Evolutionary conservation across 2,113 vertebrate species (phyloP).

Genomic region (Sapayoa aenigma): DNA sequence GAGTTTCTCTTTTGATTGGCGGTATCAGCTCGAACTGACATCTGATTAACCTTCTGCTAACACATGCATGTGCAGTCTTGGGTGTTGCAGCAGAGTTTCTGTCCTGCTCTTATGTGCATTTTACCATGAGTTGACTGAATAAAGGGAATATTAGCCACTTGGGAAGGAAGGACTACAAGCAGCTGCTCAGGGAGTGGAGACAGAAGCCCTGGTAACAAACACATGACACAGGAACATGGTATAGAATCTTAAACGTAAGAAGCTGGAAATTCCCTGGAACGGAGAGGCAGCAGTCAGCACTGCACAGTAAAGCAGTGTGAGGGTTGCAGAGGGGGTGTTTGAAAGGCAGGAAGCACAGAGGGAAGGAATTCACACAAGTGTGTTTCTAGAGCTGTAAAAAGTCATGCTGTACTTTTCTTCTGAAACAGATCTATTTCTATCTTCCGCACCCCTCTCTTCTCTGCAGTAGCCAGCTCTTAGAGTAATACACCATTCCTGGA

Average conservation of each 20-base stretch:
- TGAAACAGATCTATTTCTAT: neutral
- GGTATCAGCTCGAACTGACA: neutral
- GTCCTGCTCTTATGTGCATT: neutral
- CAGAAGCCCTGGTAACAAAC: neutral
- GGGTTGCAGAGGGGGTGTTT: conserved; percentile 3
- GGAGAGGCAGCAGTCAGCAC: neutral
- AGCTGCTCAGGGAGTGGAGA: neutral
- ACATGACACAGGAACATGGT: neutral
- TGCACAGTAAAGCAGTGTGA: neutral
- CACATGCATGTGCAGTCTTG: neutral
- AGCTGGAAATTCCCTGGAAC: neutral
- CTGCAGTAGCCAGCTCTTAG: neutral
- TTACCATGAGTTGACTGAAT: neutral
- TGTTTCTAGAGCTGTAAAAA: neutral
- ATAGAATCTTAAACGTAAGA: neutral
- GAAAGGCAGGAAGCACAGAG: neutral
- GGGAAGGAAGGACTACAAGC: neutral
- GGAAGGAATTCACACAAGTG: neutral
- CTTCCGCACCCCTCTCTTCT: too few relatives aligned
- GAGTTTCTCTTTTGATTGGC: neutral
- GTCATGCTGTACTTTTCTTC: neutral
- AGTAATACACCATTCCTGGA: neutral
- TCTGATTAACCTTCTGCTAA: neutral
- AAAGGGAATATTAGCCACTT: neutral
- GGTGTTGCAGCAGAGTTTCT: neutral